Evolutionary conservation across 2,888 invertebrate genomes (phyloP).

Genomic region (Leptinotarsa rubiginosa): DNA sequence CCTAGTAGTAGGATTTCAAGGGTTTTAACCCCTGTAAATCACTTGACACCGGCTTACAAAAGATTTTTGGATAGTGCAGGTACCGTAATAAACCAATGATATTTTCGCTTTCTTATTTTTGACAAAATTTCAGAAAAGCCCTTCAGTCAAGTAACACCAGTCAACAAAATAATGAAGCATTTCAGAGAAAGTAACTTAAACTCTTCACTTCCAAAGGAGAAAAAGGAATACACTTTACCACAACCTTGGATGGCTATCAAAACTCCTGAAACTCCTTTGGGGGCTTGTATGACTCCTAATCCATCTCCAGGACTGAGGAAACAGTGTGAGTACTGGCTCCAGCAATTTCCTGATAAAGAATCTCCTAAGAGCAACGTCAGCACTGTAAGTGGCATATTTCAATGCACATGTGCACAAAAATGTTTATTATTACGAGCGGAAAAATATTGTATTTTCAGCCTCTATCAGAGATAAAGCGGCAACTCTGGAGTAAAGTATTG

Average conservation of each 20-base stretch:
- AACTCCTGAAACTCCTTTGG: slow-evolving; percentile 72
- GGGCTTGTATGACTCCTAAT: slow-evolving; percentile 66
- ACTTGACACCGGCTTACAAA: slow-evolving; percentile 33
- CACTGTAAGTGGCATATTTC: slow-evolving; percentile 30
- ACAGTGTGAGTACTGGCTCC: slow-evolving; percentile 67
- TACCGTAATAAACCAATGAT: slow-evolving; percentile 2
- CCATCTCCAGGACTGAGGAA: slow-evolving; percentile 69
- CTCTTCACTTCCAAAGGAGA: slow-evolving; percentile 19
- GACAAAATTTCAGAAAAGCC: slow-evolving; percentile 38
- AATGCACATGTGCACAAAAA: too few species aligned
- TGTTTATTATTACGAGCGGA: too few species aligned
- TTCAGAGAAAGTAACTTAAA: slow-evolving; percentile 55
- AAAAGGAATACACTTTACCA: slow-evolving; percentile 30
- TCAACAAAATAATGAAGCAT: slow-evolving; percentile 62
- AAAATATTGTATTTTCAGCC: slow-evolving; percentile 63
- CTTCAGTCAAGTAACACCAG: slow-evolving; percentile 61
- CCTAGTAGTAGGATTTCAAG: slow-evolving; percentile 28
- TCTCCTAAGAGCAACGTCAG: slow-evolving; percentile 37
- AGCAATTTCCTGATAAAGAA: slow-evolving; percentile 65
- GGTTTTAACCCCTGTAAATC: slow-evolving; percentile 41
- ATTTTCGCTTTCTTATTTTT: not conserved
- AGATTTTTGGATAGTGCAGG: slow-evolving; percentile 40
- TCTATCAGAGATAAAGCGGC: slow-evolving; percentile 70
- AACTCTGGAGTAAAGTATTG: slow-evolving; percentile 63
- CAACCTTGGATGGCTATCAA: slow-evolving; percentile 56